These are phyloP conservation scores for Echinarachnius parma DNA, from an alignment of 53 echinoderm and acorn worm species.

Conservation along the genomic window DNA sequence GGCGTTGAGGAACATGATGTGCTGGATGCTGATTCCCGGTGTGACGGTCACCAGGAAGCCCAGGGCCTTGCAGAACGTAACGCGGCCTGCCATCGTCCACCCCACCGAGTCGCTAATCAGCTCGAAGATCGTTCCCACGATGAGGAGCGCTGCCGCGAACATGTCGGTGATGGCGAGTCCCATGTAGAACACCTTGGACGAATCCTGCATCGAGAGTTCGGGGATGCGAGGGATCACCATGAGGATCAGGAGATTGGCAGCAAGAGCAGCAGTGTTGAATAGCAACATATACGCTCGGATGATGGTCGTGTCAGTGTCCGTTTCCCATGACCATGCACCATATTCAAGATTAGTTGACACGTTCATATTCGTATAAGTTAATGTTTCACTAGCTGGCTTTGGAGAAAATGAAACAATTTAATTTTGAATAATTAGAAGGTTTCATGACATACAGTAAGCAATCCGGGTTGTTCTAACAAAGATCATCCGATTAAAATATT, in stretches of 20 bases:
- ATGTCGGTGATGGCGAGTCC: neutral
- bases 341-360: too few relatives aligned
- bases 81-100: neutral
- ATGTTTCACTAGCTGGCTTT: too few relatives aligned
- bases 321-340: too few relatives aligned
- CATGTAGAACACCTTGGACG: constrained; percentile 16
- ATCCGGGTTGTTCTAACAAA: too few relatives aligned
- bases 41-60: neutral
- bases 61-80: neutral
- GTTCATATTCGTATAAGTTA: too few relatives aligned
- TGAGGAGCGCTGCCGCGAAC: neutral
- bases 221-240: constrained; percentile 1
- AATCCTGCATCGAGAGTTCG: neutral
- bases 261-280: neutral
- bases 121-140: neutral
- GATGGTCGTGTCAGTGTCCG: too few relatives aligned
- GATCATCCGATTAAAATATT: too few relatives aligned
- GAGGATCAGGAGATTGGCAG: constrained; percentile 11
- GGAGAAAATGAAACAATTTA: too few relatives aligned
- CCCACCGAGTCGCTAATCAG: neutral
- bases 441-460: too few relatives aligned
- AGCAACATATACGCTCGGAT: too few relatives aligned
- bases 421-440: too few relatives aligned
- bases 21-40: neutral
- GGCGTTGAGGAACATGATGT: constrained; percentile 1